phyloP scores from a whole-genome alignment of 2,113 vertebrate genomes.

The Oryzias curvinotus region DNA sequence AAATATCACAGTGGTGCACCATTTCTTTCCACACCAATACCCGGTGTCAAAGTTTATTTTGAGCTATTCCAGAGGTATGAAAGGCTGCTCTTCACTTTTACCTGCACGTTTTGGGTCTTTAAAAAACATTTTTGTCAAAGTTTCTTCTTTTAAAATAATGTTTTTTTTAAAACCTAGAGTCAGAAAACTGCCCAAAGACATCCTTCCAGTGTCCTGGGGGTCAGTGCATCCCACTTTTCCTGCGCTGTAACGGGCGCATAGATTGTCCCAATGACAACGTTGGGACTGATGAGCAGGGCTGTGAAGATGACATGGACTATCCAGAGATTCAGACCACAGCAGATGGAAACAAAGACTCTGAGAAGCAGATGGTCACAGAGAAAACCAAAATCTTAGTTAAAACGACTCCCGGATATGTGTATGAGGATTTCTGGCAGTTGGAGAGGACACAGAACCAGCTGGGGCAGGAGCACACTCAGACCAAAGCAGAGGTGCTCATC shows the following conservation, averaged over 20 bases:
- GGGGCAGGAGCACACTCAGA: constrained; percentile 2
- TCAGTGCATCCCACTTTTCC: constrained; percentile 75
- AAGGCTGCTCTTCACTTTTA: fast-evolving
- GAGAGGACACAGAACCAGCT: background rate
- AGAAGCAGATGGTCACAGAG: background rate
- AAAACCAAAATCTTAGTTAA: background rate
- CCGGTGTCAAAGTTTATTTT: constrained; percentile 71
- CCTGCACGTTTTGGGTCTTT: fast-evolving
- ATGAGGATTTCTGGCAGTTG: constrained; percentile 22
- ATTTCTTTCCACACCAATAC: constrained; percentile 67
- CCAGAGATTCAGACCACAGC: background rate
- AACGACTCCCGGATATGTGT: background rate
- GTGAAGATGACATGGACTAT: constrained; percentile 20
- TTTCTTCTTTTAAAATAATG: background rate
- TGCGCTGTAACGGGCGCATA: constrained; percentile 81
- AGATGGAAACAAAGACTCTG: background rate
- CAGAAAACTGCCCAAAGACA: constrained; percentile 54
- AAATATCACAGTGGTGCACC: constrained; percentile 76
- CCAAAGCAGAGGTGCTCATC: background rate
- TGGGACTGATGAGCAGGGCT: constrained; percentile 71
- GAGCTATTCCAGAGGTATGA: constrained; percentile 73
- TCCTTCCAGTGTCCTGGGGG: constrained; percentile 69
- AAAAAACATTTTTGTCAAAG: background rate
- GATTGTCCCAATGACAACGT: constrained; percentile 77
- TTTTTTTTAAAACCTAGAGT: constrained; percentile 33